phyloP scores from a whole-genome alignment of 2,113 vertebrate genomes.

The Rhodinocichla rosea region DNA sequence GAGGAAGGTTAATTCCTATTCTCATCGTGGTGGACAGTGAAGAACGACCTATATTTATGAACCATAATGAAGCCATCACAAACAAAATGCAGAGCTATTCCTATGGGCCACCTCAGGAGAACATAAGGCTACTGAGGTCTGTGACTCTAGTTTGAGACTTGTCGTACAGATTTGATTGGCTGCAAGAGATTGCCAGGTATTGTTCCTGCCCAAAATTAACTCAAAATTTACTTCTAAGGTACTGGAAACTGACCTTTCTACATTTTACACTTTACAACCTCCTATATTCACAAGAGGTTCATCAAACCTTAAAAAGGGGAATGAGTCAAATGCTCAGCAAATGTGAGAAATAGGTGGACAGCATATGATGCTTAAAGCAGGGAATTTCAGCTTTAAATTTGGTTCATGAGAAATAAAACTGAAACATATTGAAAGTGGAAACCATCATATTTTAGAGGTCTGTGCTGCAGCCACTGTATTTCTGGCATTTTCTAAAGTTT shows the following conservation, averaged over 20 bases:
- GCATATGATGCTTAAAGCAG: neutral
- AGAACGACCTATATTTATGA: neutral
- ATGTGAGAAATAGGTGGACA: neutral
- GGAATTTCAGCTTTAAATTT: neutral
- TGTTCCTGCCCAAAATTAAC: neutral
- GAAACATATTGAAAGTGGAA: neutral
- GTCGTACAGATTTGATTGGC: neutral
- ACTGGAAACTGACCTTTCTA: neutral
- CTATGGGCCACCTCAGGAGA: neutral
- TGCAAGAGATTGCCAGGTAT: neutral
- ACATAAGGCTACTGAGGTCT: neutral
- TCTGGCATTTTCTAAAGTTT: neutral
- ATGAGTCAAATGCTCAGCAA: neutral
- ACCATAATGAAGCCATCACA: neutral
- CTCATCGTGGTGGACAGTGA: neutral
- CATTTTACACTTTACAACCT: neutral
- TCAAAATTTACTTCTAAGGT: neutral
- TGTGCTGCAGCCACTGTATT: neutral
- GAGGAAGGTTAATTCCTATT: neutral
- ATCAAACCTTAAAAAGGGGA: neutral
- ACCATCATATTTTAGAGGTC: neutral
- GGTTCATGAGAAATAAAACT: neutral
- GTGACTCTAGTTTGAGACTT: neutral
- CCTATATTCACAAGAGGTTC: neutral
- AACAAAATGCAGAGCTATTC: neutral